Base-by-base conservation (phyloP, 1,140 invertebrate genomes). In the Meloidogyne chitwoodi region DNA sequence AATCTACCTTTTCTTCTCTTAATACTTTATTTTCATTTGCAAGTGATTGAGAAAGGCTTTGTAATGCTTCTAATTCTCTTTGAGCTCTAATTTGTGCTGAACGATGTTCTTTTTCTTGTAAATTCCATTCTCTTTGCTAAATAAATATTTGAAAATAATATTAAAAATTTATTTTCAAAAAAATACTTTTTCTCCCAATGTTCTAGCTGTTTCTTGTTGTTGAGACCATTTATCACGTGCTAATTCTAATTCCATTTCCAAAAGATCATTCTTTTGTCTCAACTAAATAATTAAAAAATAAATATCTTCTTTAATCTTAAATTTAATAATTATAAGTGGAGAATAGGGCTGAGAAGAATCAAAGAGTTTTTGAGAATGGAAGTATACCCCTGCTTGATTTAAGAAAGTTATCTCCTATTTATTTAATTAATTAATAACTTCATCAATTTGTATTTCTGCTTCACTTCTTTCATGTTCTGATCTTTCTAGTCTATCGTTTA, bases 11-110 rank as follows among this genome's bases (percentile, higher is more conserved):
- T 61, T 80, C 79, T 62, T 80, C 79, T 19, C 79, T 69, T 11
- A 80, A 68, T 11, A 80, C 80, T 65, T 77, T 69, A 41, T 80
- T 80, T 56, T 80, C 79, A 62, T 79, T 80, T 38, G 80, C 71
- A 24, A 80, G 31, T 24, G 80, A 83, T 22, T 76, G 24, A 19
- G 79, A 80, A 27, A 80, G 44, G 11, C 79, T 71, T 34, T 82
- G 76, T n/a, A 80, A 27, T 11, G 79, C 69, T 41, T 83, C 80
- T 31, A 79, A 38, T 41, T 80, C 77, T 26, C 72, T 68, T 65
- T 80, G 78, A 0, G 56, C 34, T n/a, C 77, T 74, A 34, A 27
- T 12, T 24, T 66, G 77, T 34, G 79, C 24, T 48, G 61, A 38
- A 29, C 76, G 69, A 8, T 75, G 71, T 24, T 68, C 66, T 22